Evolutionary conservation across 2,797 vertebrate genomes (phyloP).

Genomic region (Gymnothorax javanicus): DNA sequence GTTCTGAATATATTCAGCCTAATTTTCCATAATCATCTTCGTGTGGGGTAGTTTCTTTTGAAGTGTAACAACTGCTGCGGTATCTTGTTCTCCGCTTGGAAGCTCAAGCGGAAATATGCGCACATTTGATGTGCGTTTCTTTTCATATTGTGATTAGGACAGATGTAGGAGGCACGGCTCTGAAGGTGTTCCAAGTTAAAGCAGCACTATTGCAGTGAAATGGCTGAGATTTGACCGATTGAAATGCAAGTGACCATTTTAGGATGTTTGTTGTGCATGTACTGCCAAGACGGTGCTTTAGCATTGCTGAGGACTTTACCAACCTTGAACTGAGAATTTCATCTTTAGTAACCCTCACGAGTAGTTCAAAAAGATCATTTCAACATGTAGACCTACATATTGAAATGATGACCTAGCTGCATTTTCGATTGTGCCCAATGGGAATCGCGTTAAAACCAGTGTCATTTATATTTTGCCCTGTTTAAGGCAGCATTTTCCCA

Average conservation of each 20-base stretch:
- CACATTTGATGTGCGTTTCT: not conserved
- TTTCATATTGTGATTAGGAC: not conserved
- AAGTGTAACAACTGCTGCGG: not conserved
- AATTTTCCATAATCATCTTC: not conserved
- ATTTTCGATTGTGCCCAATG: not conserved
- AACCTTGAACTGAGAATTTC: not conserved
- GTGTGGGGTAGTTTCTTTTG: not conserved
- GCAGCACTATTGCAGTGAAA: not conserved
- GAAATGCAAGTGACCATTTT: not conserved
- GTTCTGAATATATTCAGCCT: not conserved
- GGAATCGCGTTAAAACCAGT: not conserved
- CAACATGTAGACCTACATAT: not conserved
- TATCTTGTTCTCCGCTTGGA: not conserved
- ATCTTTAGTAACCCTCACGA: not conserved
- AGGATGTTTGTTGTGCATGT: not conserved
- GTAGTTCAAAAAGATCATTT: not conserved
- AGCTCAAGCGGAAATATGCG: not conserved
- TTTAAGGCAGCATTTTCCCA: not conserved
- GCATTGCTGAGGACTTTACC: not conserved
- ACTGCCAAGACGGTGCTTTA: not conserved
- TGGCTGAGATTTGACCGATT: not conserved
- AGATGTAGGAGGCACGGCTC: not conserved
- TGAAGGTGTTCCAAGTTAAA: not conserved
- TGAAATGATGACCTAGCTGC: not conserved
- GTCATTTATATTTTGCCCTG: not conserved